Conservation (phyloP, 2,113 vertebrate species). For the Lontra canadensis region DNA sequence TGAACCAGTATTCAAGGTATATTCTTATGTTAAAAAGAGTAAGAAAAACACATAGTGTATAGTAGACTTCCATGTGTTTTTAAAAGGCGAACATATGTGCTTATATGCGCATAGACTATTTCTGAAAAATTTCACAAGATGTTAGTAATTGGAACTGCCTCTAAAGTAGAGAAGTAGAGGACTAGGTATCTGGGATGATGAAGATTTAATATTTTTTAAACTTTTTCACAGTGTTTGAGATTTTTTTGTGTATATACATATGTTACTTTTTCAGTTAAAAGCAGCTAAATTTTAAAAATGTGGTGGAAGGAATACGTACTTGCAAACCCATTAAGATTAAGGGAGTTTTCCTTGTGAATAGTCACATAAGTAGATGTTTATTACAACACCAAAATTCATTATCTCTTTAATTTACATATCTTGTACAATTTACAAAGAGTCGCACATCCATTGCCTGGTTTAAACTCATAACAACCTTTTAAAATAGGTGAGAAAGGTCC, state of each 20-base stretch:
- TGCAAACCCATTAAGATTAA: constrained; percentile 2
- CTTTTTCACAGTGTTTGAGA: neutral
- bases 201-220: neutral
- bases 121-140: neutral
- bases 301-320: neutral
- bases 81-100: neutral
- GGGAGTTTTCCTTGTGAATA: neutral
- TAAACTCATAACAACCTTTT: neutral
- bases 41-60: neutral
- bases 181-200: neutral
- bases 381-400: constrained; percentile 45
- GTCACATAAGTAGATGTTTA: constrained; percentile 60
- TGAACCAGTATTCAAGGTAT: neutral
- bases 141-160: neutral
- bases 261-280: neutral
- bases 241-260: neutral
- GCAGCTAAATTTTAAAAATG: neutral
- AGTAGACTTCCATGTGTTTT: neutral
- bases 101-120: neutral
- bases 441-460: neutral
- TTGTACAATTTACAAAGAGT: constrained; percentile 41
- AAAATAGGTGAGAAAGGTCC: neutral
- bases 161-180: neutral
- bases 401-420: constrained; percentile 31
- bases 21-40: neutral